These are phyloP conservation scores for Ramphastos sulfuratus DNA, from an alignment of 2,113 vertebrate genomes.

Conservation along the genomic window DNA sequence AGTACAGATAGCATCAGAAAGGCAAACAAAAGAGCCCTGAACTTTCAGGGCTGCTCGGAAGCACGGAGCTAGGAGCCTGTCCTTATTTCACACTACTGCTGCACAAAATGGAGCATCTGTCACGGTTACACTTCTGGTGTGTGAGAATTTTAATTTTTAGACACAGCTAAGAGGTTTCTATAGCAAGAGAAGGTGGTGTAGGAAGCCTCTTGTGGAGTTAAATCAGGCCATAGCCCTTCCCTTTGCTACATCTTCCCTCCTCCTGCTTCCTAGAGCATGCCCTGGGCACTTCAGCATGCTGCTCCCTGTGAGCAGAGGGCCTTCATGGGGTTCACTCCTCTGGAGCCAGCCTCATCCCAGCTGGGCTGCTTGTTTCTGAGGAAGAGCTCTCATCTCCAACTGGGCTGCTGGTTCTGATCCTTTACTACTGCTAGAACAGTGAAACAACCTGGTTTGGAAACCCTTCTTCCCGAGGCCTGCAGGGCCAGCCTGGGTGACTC, in stretches of 20 bases:
- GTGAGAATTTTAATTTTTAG: conserved; percentile 50
- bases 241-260: neutral
- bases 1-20: neutral
- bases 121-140: neutral
- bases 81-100: conserved; percentile 52
- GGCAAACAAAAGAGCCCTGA: neutral
- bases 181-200: conserved; percentile 33
- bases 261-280: neutral
- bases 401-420: neutral
- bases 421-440: neutral
- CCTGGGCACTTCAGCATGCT: neutral
- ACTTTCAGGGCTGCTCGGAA: neutral
- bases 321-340: neutral
- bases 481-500: accelerated
- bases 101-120: conserved; percentile 65
- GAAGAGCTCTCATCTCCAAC: neutral
- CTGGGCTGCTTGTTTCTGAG: neutral
- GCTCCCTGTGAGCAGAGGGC: neutral
- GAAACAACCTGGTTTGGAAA: neutral
- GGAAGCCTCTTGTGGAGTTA: conserved; percentile 35
- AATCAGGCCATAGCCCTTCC: neutral
- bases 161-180: conserved; percentile 5
- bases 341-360: neutral
- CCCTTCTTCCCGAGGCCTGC: neutral
- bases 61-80: neutral